Conservation (phyloP, 2,113 vertebrate species). For the Macroglossus sobrinus region DNA sequence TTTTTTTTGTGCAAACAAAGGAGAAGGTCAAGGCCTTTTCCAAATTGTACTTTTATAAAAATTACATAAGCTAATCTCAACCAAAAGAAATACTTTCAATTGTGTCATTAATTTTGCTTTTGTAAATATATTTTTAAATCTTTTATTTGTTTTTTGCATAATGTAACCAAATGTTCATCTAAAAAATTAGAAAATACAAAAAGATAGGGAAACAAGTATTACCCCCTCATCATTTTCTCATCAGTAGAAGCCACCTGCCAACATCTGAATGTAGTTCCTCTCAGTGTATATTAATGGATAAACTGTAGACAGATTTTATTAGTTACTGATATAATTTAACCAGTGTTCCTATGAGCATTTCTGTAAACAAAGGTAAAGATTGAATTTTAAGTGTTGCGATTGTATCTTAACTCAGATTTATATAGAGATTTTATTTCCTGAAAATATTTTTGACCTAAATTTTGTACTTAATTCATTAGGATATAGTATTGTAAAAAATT, state of each 20-base stretch:
- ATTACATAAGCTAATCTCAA: neutral
- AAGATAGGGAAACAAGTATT: neutral
- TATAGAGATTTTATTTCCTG: neutral
- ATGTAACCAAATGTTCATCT: neutral
- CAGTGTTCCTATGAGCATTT: neutral
- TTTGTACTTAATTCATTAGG: neutral
- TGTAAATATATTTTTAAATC: neutral
- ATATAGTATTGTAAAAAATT: neutral
- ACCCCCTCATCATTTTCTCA: neutral
- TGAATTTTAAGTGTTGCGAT: neutral
- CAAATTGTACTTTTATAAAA: neutral
- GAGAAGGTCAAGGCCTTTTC: neutral
- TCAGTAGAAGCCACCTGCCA: neutral
- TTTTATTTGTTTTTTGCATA: neutral
- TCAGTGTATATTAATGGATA: neutral
- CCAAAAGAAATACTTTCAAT: neutral
- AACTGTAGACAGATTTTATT: neutral
- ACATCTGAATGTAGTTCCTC: neutral
- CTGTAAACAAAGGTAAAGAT: neutral
- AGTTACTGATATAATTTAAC: neutral
- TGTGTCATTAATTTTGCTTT: neutral
- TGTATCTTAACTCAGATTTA: neutral
- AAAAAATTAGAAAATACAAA: neutral
- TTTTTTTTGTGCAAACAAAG: neutral
- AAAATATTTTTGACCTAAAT: conserved; percentile 2